Evolutionary conservation across 1,140 invertebrate genomes (phyloP).

Genomic region (Rhyacophila brunnea): DNA sequence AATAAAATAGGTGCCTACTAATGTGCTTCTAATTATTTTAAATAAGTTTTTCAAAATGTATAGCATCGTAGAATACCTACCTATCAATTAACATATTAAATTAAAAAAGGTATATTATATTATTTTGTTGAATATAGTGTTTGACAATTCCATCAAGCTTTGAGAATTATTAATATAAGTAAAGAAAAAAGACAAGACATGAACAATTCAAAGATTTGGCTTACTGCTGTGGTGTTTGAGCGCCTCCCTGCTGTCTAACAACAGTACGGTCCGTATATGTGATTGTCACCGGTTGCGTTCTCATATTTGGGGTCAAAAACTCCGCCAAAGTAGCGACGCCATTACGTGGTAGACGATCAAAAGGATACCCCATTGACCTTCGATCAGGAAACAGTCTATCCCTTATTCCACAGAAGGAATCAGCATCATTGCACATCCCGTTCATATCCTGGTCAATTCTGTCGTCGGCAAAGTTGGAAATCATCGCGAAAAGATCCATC

Average conservation of each 20-base stretch:
- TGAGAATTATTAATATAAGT: neutral
- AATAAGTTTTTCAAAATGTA: neutral
- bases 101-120: no score
- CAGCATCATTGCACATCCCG: constrained; percentile 62
- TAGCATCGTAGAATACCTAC: neutral
- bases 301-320: constrained; percentile 72
- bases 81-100: neutral
- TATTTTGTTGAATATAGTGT: no score
- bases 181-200: neutral
- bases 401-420: constrained; percentile 71
- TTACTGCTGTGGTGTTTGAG: neutral
- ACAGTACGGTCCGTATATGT: constrained; percentile 46
- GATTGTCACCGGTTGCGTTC: constrained; percentile 54
- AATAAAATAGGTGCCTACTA: no score
- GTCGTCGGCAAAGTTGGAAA: constrained; percentile 73
- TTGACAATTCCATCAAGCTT: neutral
- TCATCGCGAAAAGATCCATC: constrained; percentile 77
- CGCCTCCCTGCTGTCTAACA: neutral
- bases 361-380: constrained; percentile 74
- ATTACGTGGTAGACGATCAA: constrained; percentile 61
- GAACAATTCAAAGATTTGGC: neutral
- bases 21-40: no score
- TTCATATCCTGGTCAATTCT: constrained; percentile 49
- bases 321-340: constrained; percentile 54
- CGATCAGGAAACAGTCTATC: constrained; percentile 72